A percentile compares a stretch with the other conserved stretches of the same genome.
phyloP scores from a whole-genome alignment of 2,888 invertebrate species.

The Scrobipalpa atriplicella region DNA sequence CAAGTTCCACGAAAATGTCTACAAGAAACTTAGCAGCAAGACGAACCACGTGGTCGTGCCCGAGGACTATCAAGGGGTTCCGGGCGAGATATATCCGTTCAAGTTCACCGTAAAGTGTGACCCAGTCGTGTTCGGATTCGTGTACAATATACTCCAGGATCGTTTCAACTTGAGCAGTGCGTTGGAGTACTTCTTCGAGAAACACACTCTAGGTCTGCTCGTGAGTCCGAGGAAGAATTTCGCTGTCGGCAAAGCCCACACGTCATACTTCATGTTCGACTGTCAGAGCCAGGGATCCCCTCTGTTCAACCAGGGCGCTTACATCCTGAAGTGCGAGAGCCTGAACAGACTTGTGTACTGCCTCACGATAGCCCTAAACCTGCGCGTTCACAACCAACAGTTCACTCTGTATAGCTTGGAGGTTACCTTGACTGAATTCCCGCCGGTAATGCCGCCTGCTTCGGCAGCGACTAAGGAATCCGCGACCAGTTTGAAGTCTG shows the following conservation, averaged over 20 bases:
- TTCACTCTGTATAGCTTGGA: constrained; percentile 73
- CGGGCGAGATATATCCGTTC: constrained; percentile 81
- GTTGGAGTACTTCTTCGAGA: constrained; percentile 82
- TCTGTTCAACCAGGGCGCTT: constrained; percentile 83
- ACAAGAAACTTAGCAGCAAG: constrained; percentile 42
- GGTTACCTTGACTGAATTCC: neutral
- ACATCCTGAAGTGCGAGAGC: constrained; percentile 83
- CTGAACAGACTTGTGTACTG: constrained; percentile 85
- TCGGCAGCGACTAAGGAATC: neutral
- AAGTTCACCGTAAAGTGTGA: constrained; percentile 81
- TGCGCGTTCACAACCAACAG: constrained; percentile 78
- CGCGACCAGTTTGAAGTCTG: neutral
- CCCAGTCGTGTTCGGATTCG: constrained; percentile 83
- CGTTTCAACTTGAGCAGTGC: constrained; percentile 86
- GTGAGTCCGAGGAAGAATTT: constrained; percentile 79
- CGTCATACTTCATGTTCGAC: constrained; percentile 87
- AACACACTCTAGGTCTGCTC: constrained; percentile 78
- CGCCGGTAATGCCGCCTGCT: neutral
- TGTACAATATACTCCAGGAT: constrained; percentile 81
- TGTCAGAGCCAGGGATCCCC: constrained; percentile 84
- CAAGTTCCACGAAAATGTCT: constrained; percentile 79
- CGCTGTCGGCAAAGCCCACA: constrained; percentile 75
- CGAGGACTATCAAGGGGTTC: constrained; percentile 80
- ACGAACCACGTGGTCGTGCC: constrained; percentile 82
- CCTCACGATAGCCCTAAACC: constrained; percentile 83